Base-by-base conservation (phyloP, 2,797 vertebrate genomes). In the Helicolenus hilgendorfi region DNA sequence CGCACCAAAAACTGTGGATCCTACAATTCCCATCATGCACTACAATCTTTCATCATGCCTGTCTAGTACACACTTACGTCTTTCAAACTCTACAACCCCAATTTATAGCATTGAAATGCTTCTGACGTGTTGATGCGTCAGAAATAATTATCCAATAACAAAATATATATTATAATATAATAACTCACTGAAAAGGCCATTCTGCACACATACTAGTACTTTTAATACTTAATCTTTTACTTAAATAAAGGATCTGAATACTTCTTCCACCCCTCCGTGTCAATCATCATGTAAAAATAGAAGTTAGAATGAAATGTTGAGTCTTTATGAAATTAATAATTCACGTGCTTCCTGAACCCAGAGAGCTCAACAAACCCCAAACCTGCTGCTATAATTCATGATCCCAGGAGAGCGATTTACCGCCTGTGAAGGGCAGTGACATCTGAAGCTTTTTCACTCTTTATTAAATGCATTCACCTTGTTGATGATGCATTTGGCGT, bases 401-500 rank as follows among this genome's bases (percentile, higher is more conserved):
- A 59, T 86, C 87, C 77, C 82, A 2, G 33, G 36, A 31, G 77
- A 75, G 45, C 22, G 1, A 22, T 81, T 69, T 55, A 68, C 38
- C 58, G 59, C 26, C 41, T 14, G 70, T 60, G 70, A 63, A 74
- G 78, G 67, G 49, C 75, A 15, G 3, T 38, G 71, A 80, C 70
- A 58, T 38, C 31, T 18, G 11, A 41, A 11, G 5, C 80, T n/a
- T 68, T 26, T 35, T 63, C 70, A 11, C 71, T 60, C 63, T 80
- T 79, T 88, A 84, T 86, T 78, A 78, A 89, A 85, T 67, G 63
- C 53, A 41, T 83, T 83, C 88, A 82, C 86, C 86, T 90, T 72
- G 81, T 87, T 72, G 53, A 80, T 70, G 79, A 81, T 58, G 71
- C 79, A 78, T 73, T 60, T 20, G 24, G n/a, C 4, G 15, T 78